Conservation (phyloP, 2,888 invertebrate species). For the Drosophila algonquin region DNA sequence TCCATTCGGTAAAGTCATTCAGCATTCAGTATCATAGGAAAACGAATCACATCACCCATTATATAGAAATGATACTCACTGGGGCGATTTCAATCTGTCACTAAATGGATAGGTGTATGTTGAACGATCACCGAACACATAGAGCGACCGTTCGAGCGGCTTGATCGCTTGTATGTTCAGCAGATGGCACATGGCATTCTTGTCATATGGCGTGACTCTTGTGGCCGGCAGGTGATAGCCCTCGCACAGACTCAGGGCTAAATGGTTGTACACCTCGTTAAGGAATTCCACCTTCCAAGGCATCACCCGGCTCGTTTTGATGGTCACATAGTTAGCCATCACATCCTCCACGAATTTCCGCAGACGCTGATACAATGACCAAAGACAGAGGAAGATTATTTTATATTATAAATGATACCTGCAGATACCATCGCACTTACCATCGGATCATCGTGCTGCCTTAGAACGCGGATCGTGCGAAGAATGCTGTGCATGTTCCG, state of each 20-base stretch:
- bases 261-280: slow-evolving; percentile 71
- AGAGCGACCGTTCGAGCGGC: slow-evolving; percentile 25
- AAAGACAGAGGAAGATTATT: background rate
- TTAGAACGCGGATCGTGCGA: slow-evolving; percentile 41
- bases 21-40: background rate
- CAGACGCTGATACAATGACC: slow-evolving; percentile 42
- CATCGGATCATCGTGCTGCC: slow-evolving; percentile 32
- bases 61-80: background rate
- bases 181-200: slow-evolving; percentile 52
- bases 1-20: no score
- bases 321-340: slow-evolving; percentile 62
- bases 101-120: slow-evolving; percentile 30
- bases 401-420: no score
- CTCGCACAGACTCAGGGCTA: slow-evolving; percentile 63
- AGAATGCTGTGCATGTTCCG: slow-evolving; percentile 66
- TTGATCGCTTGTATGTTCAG: slow-evolving; percentile 43
- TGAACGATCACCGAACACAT: slow-evolving; percentile 53
- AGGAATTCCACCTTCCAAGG: slow-evolving; percentile 71
- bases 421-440: slow-evolving; percentile 20
- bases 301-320: slow-evolving; percentile 66
- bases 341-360: slow-evolving; percentile 55
- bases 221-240: slow-evolving; percentile 44
- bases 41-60: slow-evolving; percentile 37
- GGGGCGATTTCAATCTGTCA: slow-evolving; percentile 3
- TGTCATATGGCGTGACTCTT: slow-evolving; percentile 54